Evolutionary conservation across 2,113 vertebrate species (phyloP).

Genomic region (Dasyurus viverrinus): DNA sequence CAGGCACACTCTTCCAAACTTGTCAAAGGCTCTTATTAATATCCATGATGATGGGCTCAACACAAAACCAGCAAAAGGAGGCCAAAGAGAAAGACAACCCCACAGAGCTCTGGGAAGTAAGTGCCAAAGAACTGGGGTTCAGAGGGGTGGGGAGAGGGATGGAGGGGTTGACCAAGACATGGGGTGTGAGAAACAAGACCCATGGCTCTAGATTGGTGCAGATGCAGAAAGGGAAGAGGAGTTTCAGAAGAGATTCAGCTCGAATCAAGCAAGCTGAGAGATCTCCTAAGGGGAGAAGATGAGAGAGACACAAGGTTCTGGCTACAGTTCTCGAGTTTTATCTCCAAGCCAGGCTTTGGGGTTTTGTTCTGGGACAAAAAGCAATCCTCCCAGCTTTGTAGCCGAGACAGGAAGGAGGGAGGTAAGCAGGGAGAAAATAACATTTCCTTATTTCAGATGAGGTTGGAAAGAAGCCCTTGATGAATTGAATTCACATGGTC

Average conservation of each 20-base stretch:
- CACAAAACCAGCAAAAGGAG: constrained; percentile 41
- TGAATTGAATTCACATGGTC: constrained; percentile 80
- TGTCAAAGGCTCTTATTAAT: constrained; percentile 69
- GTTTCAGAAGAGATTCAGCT: constrained; percentile 50
- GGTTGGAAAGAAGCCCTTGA: constrained; percentile 79
- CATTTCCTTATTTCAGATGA: constrained; percentile 80
- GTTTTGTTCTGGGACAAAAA: constrained; percentile 53
- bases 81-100: constrained; percentile 50
- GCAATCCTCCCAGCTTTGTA: constrained; percentile 55
- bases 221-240: constrained; percentile 42
- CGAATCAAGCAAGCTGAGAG: constrained; percentile 44
- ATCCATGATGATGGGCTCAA: constrained; percentile 54
- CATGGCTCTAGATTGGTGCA: background rate
- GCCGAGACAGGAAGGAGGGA: constrained; percentile 42
- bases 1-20: constrained; percentile 64
- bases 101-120: constrained; percentile 11
- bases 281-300: background rate
- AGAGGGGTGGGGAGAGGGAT: background rate
- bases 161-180: background rate
- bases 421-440: constrained; percentile 68
- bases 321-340: constrained; percentile 25
- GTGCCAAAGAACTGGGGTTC: constrained; percentile 14
- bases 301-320: constrained; percentile 10
- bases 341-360: constrained; percentile 21
- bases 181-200: background rate